Evolutionary conservation across 2,113 vertebrate genomes (phyloP), one percentile per base, ranked within the genome.

Genomic region (Spheniscus mendiculus): DNA sequence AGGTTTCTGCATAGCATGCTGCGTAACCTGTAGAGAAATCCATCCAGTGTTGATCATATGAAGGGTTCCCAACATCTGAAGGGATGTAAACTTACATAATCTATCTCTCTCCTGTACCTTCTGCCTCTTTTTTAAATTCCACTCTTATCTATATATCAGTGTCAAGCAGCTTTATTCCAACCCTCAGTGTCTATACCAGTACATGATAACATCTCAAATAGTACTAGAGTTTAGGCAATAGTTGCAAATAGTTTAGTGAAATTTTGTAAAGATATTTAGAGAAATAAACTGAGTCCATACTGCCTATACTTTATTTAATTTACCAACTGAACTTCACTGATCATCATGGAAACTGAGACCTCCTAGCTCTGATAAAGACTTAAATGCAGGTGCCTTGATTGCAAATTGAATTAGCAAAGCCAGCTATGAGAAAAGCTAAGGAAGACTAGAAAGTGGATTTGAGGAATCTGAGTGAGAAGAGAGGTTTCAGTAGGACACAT

Each of bases 1-100:
- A 29, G 25, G 25, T 21, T 77, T 40, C 55, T 70, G 40, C 29
- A 36, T 17, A 53, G 11, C 20, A 15, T 26, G 13, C 23, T 44
- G 12, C 2, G 0, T 38, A 38, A 49, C 49, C 56, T 62, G 19
- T 29, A 76, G 26, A 61, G 34, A 69, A 53, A 20, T 62, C 30
- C 40, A 55, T 27, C 30, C 2, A 3, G 7, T 56, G 49, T 15
- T 65, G 27, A 69, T 15, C 8, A 36, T 1, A 0, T 19, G 15
- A 65, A 84, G 21, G 8, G 4, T 34, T 65, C 36, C 32, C 18
- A 22, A 22, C 3, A 38, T 36, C 9, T 9, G 42, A 27, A 58
- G 26, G 12, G 42, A 58, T 3, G 5, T 56, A 49, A 62, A 49
- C 3, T 26, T 36, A 30, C 5, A 42, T 32, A 42, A 63, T 52